Conservation (phyloP, 2,797 vertebrate genomes). For the Fistularia tabacaria region DNA sequence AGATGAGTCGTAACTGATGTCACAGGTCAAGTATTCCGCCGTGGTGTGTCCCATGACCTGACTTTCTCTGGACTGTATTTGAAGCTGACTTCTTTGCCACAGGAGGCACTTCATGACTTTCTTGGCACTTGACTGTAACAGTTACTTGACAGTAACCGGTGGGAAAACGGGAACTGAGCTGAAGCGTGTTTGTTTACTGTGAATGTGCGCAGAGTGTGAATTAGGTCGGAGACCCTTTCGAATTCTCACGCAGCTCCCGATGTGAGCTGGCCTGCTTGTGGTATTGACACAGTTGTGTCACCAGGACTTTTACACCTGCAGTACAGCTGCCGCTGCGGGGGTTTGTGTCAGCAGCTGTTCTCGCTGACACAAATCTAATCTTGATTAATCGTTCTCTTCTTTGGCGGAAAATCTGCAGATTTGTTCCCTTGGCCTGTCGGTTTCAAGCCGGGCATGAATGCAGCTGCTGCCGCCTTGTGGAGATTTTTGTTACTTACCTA, state of each 20-base stretch:
- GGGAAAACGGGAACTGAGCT: no score
- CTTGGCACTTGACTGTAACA: background rate
- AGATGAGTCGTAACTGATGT: background rate
- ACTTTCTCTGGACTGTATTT: background rate
- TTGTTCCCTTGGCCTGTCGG: rapidly evolving
- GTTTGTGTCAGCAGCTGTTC: constrained; percentile 2
- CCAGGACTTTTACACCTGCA: constrained; percentile 14
- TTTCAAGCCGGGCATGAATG: background rate
- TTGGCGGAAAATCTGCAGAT: background rate
- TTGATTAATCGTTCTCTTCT: constrained; percentile 3
- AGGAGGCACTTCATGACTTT: background rate
- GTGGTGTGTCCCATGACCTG: constrained; percentile 10
- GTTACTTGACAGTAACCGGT: no score
- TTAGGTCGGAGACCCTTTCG: constrained; percentile 1
- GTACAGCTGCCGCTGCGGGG: background rate
- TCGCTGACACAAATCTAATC: background rate
- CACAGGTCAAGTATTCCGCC: constrained; percentile 3
- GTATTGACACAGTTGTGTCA: constrained; percentile 14
- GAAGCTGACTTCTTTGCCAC: background rate
- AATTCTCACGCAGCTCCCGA: background rate
- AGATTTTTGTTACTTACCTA: background rate
- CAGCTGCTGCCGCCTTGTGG: constrained; percentile 59
- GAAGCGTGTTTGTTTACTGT: background rate
- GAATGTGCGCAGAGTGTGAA: constrained; percentile 16
- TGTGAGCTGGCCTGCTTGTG: constrained; percentile 29